Evolutionary conservation across 2,797 vertebrate species (phyloP), one percentile per base, ranked within the genome.

Genomic region (Vespertilio murinus): DNA sequence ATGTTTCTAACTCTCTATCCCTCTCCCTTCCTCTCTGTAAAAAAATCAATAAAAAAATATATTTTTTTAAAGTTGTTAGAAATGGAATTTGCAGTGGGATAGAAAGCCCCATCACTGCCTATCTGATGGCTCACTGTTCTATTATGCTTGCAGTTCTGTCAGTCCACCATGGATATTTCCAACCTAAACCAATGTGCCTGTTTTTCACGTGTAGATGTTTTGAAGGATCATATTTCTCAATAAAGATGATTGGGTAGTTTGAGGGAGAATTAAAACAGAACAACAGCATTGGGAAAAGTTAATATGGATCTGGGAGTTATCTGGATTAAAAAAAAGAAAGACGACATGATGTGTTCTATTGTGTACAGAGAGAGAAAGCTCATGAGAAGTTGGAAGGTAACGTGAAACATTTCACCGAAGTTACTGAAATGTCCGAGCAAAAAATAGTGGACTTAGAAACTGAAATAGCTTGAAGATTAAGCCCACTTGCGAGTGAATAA

Each of bases 351-450:
- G 22, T 38, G 10, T 80, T 67, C 71, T 75, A 5, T 14, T 77
- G 13, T 17, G 6, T 54, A 13, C n/a, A 20, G 9, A 91, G 69
- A 59, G 3, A 61, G 33, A 67, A 78, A 54, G 47, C 14, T 78
- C 16, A 28, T 65, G 30, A 52, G 22, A 64, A 73, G 25, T 17
- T 69, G 12, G n/a, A 85, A 33, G 61, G 33, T 30, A 20, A 89
- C 79, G 87, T 88, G 17, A 80, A 89, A 89, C 45, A 42, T 74
- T 93, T 95, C 61, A 47, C 18, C 25, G 33, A 91, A 14, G 22
- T 81, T 71, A 59, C 69, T 82, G 33, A 88, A 78, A 71, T 33
- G 20, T 69, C 73, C 40, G 47, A 73, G 42, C 28, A 42, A 87
- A 69, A 81, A 71, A 47, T 14, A 77, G 52, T 77, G 17, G 45